A percentile compares a stretch with the other conserved stretches of the same genome.
Conservation (phyloP, 2,113 vertebrate species). For the Microtus richardsoni region DNA sequence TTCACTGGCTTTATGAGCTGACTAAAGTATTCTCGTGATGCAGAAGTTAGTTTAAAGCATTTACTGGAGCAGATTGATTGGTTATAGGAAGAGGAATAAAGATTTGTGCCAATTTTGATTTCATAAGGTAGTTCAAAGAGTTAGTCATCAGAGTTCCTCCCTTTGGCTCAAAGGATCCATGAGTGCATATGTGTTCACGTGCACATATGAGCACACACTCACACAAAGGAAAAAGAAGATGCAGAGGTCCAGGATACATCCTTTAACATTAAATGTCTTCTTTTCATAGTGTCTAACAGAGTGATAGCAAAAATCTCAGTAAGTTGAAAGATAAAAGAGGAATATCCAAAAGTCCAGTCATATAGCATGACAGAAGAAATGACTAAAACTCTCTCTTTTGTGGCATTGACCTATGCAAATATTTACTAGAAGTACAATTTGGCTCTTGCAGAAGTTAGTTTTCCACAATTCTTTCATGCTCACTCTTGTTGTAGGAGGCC, state of each 20-base stretch:
- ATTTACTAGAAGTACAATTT: background rate
- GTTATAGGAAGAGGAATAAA: too few relatives aligned
- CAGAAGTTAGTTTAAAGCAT: constrained; percentile 4
- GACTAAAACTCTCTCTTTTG: background rate
- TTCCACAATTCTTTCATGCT: background rate
- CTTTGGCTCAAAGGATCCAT: background rate
- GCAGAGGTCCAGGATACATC: background rate
- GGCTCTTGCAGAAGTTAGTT: background rate
- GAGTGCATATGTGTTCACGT: too few relatives aligned
- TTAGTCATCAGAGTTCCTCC: background rate
- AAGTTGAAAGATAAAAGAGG: background rate
- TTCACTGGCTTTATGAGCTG: background rate
- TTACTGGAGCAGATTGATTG: background rate
- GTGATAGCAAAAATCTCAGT: background rate
- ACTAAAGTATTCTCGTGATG: background rate
- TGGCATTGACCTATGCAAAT: background rate
- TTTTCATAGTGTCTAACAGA: background rate
- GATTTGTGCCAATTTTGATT: background rate
- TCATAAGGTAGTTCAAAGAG: background rate
- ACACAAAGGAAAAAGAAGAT: too few relatives aligned
- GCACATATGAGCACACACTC: too few relatives aligned
- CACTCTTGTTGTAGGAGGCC: too few relatives aligned
- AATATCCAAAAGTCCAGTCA: background rate
- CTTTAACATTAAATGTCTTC: background rate
- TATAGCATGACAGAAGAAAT: background rate